Evolutionary conservation across 2,888 invertebrate species (phyloP).

Genomic region (Melanostoma scalare): DNA sequence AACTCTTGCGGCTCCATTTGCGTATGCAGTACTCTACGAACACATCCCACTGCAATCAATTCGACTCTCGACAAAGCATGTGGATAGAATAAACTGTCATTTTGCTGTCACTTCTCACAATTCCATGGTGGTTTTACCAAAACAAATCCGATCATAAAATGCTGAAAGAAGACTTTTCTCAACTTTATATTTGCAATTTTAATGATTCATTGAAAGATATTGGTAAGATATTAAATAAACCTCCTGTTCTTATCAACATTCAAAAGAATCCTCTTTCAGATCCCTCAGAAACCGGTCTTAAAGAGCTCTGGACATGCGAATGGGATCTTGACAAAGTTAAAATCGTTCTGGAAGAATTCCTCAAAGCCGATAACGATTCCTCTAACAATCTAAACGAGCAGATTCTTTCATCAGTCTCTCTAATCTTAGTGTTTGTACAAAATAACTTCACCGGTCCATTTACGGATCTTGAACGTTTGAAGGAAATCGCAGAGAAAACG

Average conservation of each 20-base stretch:
- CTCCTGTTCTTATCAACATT: background rate
- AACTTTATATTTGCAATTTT: slow-evolving; percentile 78
- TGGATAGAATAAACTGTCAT: slow-evolving; percentile 24
- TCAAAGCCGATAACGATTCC: background rate
- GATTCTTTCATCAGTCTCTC: slow-evolving; percentile 84
- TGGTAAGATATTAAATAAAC: slow-evolving; percentile 18
- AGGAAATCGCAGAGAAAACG: slow-evolving; percentile 80
- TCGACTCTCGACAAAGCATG: slow-evolving; percentile 58
- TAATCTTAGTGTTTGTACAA: slow-evolving; percentile 89
- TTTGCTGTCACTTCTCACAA: background rate
- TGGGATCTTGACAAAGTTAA: slow-evolving; percentile 75
- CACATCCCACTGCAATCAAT: background rate
- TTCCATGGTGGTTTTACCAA: slow-evolving; percentile 17
- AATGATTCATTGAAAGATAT: slow-evolving; percentile 75
- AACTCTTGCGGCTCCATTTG: too few relatives aligned
- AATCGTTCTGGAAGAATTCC: slow-evolving; percentile 63
- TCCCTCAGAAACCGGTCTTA: slow-evolving; percentile 74
- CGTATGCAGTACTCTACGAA: background rate
- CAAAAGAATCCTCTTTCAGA: slow-evolving; percentile 68
- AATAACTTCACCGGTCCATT: slow-evolving; percentile 91
- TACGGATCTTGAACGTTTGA: slow-evolving; percentile 81
- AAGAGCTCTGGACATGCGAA: slow-evolving; percentile 76
- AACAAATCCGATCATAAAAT: slow-evolving; percentile 54
- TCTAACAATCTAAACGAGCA: slow-evolving; percentile 29
- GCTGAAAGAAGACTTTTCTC: slow-evolving; percentile 71